A percentile compares a stretch with the other conserved stretches of the same genome.
These are phyloP conservation scores for Chymomyza procnemis DNA, from an alignment of 2,888 invertebrate species.

Conservation along the genomic window DNA sequence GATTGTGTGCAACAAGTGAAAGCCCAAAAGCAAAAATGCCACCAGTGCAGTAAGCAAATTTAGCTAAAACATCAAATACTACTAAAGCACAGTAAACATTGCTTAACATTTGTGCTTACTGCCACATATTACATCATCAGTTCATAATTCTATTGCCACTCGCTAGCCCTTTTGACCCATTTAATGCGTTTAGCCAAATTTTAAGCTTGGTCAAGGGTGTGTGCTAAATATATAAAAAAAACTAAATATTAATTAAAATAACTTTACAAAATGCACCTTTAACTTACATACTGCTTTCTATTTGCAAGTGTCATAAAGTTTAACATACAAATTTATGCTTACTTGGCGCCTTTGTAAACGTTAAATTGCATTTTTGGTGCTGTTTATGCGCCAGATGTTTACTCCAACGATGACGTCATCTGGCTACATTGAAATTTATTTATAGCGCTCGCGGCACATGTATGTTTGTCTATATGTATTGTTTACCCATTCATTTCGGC, in stretches of 20 bases:
- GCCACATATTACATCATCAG: neutral
- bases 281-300: neutral
- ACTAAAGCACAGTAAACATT: neutral
- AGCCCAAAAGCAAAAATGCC: conserved; percentile 54
- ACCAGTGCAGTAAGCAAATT: conserved; percentile 64
- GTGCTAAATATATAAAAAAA: neutral
- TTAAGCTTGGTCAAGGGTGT: neutral
- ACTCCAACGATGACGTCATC: conserved; percentile 65
- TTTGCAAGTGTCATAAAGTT: neutral
- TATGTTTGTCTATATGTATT: conserved; percentile 26
- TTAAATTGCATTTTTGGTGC: conserved; percentile 43
- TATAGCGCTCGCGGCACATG: conserved; percentile 36
- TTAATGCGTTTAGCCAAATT: neutral
- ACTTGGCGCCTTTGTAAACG: conserved; percentile 8
- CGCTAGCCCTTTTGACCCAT: neutral
- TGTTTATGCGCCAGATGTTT: conserved; percentile 65
- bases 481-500: conserved; percentile 41
- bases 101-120: neutral
- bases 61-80: conserved; percentile 5
- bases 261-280: neutral
- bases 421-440: conserved; percentile 57
- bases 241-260: neutral
- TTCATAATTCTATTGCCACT: neutral
- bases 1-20: conserved; percentile 64
- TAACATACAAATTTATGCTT: too few species aligned